Conservation (phyloP, 2,888 invertebrate species). For the Acrocyrtus sp. region DNA sequence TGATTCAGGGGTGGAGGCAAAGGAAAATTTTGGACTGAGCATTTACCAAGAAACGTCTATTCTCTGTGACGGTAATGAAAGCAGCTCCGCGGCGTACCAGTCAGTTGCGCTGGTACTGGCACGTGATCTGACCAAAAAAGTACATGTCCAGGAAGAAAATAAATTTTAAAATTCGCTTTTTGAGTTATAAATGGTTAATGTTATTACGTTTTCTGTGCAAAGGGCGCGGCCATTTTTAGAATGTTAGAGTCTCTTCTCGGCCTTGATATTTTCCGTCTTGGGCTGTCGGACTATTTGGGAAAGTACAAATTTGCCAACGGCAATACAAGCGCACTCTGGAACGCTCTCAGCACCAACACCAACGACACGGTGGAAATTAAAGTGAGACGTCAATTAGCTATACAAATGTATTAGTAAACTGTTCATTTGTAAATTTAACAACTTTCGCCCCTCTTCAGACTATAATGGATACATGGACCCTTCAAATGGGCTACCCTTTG, state of each 20-base stretch:
- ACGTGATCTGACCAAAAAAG: constrained; percentile 74
- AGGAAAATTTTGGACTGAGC: constrained; percentile 82
- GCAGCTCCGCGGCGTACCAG: constrained; percentile 75
- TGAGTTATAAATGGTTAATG: too few species aligned
- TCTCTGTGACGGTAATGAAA: constrained; percentile 73
- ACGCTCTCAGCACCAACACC: constrained; percentile 74
- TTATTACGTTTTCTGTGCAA: too few species aligned
- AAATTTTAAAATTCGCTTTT: background rate
- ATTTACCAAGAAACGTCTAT: constrained; percentile 78
- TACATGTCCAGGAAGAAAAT: background rate
- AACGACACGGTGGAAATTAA: constrained; percentile 74
- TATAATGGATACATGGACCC: constrained; percentile 84
- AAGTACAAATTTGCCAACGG: constrained; percentile 78
- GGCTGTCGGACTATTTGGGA: constrained; percentile 76
- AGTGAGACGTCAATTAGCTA: constrained; percentile 68
- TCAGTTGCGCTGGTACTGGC: constrained; percentile 75
- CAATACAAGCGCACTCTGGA: constrained; percentile 85
- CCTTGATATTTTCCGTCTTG: constrained; percentile 73
- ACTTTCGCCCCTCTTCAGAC: constrained; percentile 68
- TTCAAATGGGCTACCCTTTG: constrained; percentile 85
- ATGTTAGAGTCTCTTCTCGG: constrained; percentile 79
- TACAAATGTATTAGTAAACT: background rate
- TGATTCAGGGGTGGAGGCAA: constrained; percentile 75
- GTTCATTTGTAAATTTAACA: too few species aligned
- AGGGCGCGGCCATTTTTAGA: constrained; percentile 78